Evolutionary conservation across 2,888 invertebrate species (phyloP).

Genomic region (Ceratothoa steindachneri): DNA sequence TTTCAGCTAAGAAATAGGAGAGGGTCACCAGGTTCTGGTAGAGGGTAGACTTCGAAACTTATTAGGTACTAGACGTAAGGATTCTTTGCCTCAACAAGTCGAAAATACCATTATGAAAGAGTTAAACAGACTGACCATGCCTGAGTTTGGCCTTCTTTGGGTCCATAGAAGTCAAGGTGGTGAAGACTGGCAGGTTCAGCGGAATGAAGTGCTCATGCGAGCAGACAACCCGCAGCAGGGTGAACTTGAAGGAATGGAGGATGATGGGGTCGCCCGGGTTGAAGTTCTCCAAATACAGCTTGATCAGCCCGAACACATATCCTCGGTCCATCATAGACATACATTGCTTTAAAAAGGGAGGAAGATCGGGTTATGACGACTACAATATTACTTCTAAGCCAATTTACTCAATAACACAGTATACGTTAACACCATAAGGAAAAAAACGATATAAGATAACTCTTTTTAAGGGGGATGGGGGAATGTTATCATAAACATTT

Average conservation of each 20-base stretch:
- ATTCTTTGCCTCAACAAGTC: no score
- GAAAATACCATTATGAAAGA: no score
- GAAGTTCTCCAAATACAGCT: slow-evolving; percentile 80
- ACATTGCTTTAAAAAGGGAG: slow-evolving; percentile 63
- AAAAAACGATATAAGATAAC: not conserved
- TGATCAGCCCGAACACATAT: slow-evolving; percentile 82
- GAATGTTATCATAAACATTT: not conserved
- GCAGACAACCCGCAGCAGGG: slow-evolving; percentile 83
- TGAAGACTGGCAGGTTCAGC: slow-evolving; percentile 80
- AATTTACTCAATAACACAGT: not conserved
- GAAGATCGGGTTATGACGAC: no score
- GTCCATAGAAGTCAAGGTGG: slow-evolving; percentile 55
- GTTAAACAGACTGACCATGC: slow-evolving; percentile 55
- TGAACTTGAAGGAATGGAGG: slow-evolving; percentile 85
- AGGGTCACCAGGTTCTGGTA: no score
- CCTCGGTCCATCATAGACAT: slow-evolving; percentile 91
- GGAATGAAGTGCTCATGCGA: slow-evolving; percentile 92
- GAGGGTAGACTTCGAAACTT: no score
- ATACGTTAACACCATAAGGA: not conserved
- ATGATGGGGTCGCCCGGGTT: slow-evolving; percentile 71
- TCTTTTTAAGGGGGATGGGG: not conserved
- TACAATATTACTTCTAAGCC: no score
- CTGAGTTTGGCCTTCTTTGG: slow-evolving; percentile 48
- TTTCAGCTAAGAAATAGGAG: no score
- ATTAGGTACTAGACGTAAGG: no score